Percentiles rank a stretch among this genome's conserved stretches.
phyloP scores from a whole-genome alignment of 2,113 vertebrate genomes.

The Paraplagusia blochii region DNA sequence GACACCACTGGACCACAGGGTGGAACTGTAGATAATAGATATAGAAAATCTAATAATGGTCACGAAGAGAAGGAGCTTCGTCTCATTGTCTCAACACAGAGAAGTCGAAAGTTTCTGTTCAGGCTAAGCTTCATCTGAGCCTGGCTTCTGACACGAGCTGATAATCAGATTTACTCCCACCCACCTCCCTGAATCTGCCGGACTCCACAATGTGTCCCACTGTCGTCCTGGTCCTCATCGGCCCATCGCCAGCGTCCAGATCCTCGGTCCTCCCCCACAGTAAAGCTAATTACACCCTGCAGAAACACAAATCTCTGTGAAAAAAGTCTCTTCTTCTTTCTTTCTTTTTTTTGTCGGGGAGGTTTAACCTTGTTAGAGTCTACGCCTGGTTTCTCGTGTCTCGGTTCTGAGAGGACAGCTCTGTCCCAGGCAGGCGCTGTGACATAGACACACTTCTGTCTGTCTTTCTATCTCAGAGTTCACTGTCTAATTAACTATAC shows the following conservation, averaged over 20 bases:
- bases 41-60: no score
- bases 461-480: slow-evolving; percentile 68
- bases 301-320: slow-evolving; percentile 99
- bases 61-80: slow-evolving; percentile 20
- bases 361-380: slow-evolving; percentile 98
- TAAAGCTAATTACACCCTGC: slow-evolving; percentile 98
- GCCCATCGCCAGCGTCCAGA: slow-evolving; percentile 60
- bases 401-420: slow-evolving; percentile 77
- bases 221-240: slow-evolving; percentile 80
- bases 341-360: slow-evolving; percentile 80
- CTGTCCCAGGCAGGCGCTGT: slow-evolving; percentile 72
- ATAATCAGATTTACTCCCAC: slow-evolving; percentile 98
- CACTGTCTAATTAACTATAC: slow-evolving; percentile 73
- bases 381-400: slow-evolving; percentile 92
- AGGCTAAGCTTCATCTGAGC: slow-evolving; percentile 96
- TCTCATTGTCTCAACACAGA: slow-evolving; percentile 87
- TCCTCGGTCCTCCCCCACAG: slow-evolving; percentile 72
- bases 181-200: slow-evolving; percentile 81
- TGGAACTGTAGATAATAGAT: no score
- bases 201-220: slow-evolving; percentile 94
- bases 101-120: slow-evolving; percentile 90
- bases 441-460: slow-evolving; percentile 81
- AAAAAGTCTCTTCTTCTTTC: slow-evolving; percentile 92
- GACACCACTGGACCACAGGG: no score
- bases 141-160: slow-evolving; percentile 99